phyloP scores from a whole-genome alignment of 2,113 vertebrate genomes.

The Albula glossodonta region DNA sequence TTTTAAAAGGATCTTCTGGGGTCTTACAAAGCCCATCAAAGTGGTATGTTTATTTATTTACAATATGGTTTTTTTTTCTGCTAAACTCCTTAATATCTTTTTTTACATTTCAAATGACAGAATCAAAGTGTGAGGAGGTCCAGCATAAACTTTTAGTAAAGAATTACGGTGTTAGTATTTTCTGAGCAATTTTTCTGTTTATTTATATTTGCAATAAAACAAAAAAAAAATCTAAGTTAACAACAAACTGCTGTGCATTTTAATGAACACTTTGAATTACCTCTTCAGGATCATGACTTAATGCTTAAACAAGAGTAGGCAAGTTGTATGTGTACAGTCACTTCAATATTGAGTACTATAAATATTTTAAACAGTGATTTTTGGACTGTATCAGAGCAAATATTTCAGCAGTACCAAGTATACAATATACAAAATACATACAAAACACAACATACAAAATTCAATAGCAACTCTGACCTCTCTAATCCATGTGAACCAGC shows the following conservation, averaged over 20 bases:
- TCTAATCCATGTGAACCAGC: too few species aligned
- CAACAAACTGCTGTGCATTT: neutral
- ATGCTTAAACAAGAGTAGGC: neutral
- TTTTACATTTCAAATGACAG: neutral
- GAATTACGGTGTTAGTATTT: neutral
- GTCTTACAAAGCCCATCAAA: constrained; percentile 44
- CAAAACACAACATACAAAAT: too few species aligned
- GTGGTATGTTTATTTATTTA: constrained; percentile 24
- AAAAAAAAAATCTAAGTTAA: neutral
- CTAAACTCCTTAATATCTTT: neutral
- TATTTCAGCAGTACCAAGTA: too few species aligned
- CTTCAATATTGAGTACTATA: neutral
- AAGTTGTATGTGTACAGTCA: neutral
- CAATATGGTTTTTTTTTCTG: too few species aligned
- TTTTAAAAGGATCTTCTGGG: constrained; percentile 37
- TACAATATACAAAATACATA: too few species aligned
- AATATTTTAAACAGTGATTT: neutral
- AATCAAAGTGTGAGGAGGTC: constrained; percentile 10
- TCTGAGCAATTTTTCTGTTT: neutral
- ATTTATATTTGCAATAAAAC: neutral
- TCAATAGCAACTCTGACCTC: too few species aligned
- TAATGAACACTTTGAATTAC: neutral
- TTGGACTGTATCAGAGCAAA: too few species aligned
- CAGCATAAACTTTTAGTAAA: neutral
- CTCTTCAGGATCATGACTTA: neutral